Base-by-base conservation (phyloP, 2,888 invertebrate genomes). In the Listrodromus nycthemerus region DNA sequence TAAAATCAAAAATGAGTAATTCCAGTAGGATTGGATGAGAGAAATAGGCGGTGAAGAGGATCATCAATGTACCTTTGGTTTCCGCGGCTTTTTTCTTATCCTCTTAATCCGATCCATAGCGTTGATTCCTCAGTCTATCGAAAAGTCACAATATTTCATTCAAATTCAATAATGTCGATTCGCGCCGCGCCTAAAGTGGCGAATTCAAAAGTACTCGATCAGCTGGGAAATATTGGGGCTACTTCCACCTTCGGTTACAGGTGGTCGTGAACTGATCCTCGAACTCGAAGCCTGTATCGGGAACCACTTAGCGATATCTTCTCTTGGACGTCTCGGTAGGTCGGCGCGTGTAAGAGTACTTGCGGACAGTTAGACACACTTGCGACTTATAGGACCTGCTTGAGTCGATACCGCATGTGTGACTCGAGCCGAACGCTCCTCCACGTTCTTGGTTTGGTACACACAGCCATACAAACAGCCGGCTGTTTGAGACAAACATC, bases 221-320 rank as follows among this genome's bases (percentile, higher is more conserved):
- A 45, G 52, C 33, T 58, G 21, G 19, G 50, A 16, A 50, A 65
- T 65, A 66, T 83, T 55, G 24, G 45, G 74, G 45, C 33, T 65
- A 61, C 85, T 84, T 87, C 89, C 89, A 90, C 86, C 89, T 86
- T 86, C 83, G 67, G 74, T 69, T 85, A 88, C 91, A 91, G 90
- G 87, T 89, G 90, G 85, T 90, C 87, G 87, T 86, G 87, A 87
- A 92, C 91, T 91, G 92, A 90, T 89, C 89, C 87, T 87, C 85
- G 69, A 86, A 85, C 84, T 70, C 86, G 87, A 85, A 87, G 88
- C 85, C 87, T 87, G 88, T 90, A 91, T 91, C 90, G 91, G 87
- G 85, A 86, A 87, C 89, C 91, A 91, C 91, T 92, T 90, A 90
- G 90, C 91, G 89, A 91, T 92, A 91, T 91, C 91, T 91, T 90